Evolutionary conservation across 2,888 invertebrate genomes (phyloP), one percentile per base, ranked within the genome.

Genomic region (Sarcophaga caerulescens): DNA sequence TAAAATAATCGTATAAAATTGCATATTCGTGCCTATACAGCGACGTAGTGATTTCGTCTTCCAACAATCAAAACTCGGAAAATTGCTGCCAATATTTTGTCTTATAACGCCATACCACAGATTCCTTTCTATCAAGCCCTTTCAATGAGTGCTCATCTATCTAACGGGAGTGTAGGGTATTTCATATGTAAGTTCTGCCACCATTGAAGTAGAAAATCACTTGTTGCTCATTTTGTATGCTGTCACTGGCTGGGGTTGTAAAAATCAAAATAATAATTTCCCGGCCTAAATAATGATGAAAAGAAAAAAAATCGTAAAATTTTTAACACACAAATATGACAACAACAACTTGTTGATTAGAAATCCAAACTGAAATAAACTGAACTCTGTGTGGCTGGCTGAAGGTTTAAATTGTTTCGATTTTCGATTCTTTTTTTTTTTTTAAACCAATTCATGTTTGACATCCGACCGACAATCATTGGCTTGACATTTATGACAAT

Each of bases 321-420:
- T 84, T 35, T 86, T 83, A 74, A 83, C 80, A 83, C 69, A 86
- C 35, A 35, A 35, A 81, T 77, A 83, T 81, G 79, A 35, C 35
- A 35, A 35, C 35, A 35, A 85, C 79, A 81, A 79, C 84, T 86
- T 84, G 86, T 81, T 86, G 86, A 86, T 86, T 84, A 86, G 66
- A 74, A 60, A 78, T 19, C 75, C 59, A 65, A 76, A 60, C 35
- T 59, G 57, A 57, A 57, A 57, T n/a, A 76, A 65, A 82, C 23
- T 66, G n/a, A 66, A 65, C 74, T 25, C 10, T 62, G 21, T 3
- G 8, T 62, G 63, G 23, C 2, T 62, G 25, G 17, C 35, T 65
- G 62, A 45, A 14, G 23, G 25, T 12, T 59, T 63, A 25, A 6
- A 52, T 57, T 52, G 14, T 52, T 12, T 52, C 5, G 52, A 52